Evolutionary conservation across 2,888 invertebrate species (phyloP).

Genomic region (Deroplatys truncata): DNA sequence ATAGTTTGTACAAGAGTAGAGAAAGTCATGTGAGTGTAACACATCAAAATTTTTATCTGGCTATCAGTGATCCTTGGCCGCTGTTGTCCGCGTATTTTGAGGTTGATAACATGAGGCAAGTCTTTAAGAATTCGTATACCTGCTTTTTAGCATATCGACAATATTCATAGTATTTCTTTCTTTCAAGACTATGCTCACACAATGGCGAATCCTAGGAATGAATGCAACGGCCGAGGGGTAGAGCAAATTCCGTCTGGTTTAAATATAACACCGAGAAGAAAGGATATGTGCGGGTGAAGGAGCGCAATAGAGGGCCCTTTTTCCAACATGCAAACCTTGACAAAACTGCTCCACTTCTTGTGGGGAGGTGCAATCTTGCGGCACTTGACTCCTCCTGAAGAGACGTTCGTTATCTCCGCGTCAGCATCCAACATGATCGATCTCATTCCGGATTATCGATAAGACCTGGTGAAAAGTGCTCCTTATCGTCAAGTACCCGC

Average conservation of each 20-base stretch:
- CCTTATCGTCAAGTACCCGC: background rate
- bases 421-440: background rate
- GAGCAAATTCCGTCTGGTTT: background rate
- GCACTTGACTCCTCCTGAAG: background rate
- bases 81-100: no score
- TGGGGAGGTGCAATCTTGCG: background rate
- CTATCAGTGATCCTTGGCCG: no score
- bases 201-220: no score
- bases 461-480: background rate
- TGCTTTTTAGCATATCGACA: no score
- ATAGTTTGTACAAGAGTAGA: no score
- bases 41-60: no score
- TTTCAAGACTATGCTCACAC: no score
- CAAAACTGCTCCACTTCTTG: background rate
- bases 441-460: background rate
- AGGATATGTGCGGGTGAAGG: background rate
- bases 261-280: background rate
- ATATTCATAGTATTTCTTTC: no score
- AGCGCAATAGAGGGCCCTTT: background rate
- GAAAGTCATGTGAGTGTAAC: no score
- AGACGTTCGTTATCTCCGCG: background rate
- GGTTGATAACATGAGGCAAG: no score
- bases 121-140: no score
- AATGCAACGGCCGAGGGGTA: background rate
- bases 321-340: background rate